Conservation (phyloP, 2,888 invertebrate genomes). For the Athalia rosae region DNA sequence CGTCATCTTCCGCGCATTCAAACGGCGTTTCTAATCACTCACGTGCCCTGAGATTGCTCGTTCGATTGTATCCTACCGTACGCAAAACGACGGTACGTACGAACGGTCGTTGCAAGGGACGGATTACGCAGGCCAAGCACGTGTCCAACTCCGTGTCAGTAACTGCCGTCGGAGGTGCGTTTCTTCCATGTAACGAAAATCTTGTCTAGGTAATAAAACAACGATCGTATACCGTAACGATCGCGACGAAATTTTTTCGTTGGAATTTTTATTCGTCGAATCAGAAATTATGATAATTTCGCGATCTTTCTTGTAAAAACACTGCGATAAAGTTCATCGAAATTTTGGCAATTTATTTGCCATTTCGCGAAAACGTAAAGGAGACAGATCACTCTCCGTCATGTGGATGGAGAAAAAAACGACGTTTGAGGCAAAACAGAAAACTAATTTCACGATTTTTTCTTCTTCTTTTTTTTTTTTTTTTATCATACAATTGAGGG, state of each 20-base stretch:
- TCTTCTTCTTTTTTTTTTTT: too few relatives aligned
- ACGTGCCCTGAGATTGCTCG: constrained; percentile 40
- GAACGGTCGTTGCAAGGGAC: background rate
- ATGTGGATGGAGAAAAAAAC: too few relatives aligned
- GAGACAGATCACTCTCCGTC: too few relatives aligned
- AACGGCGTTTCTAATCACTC: constrained; percentile 45
- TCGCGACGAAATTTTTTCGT: constrained; percentile 8
- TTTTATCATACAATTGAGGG: too few relatives aligned
- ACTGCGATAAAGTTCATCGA: too few relatives aligned
- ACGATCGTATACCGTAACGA: background rate
- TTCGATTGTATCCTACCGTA: constrained; percentile 43
- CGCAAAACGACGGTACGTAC: constrained; percentile 23
- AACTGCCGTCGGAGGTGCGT: constrained; percentile 35
- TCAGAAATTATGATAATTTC: background rate
- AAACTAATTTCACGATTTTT: too few relatives aligned
- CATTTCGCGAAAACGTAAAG: too few relatives aligned
- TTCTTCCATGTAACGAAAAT: constrained; percentile 22
- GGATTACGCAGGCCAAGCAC: constrained; percentile 33
- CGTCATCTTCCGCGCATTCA: constrained; percentile 41
- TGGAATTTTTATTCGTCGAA: background rate
- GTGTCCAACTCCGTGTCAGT: constrained; percentile 40
- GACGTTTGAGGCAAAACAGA: too few relatives aligned
- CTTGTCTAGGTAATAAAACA: constrained; percentile 3
- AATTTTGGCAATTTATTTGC: too few relatives aligned
- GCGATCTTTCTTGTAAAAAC: background rate